Evolutionary conservation across 2,888 invertebrate species (phyloP), one percentile per base, ranked within the genome.

Genomic region (Coleophora deauratella): DNA sequence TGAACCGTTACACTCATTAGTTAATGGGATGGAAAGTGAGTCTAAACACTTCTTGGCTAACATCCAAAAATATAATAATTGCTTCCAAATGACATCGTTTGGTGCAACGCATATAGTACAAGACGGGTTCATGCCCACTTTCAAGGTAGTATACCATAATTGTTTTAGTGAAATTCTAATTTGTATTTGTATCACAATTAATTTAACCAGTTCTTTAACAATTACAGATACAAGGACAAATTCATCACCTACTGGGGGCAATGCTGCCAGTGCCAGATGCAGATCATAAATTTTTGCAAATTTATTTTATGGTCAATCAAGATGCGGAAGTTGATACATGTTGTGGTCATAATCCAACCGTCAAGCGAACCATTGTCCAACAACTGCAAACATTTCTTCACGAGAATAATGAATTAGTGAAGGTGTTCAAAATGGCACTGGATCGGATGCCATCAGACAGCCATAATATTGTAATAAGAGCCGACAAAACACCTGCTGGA

Each of bases 11-110:
- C 37, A 21, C 46, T 44, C 44, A 33, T 44, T 46, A 34, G 41
- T 49, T 44, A 40, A 10, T 35, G 49, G 49, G 33, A 37, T 37
- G 2, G 44, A 27, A 39, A 42, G 13, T 41, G 44, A 46, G 9
- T 49, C 46, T 35, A 47, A 32, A 35, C 54, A 56, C 38, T 58
- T 61, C 45, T 54, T 65, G 46, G 46, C 50, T 4, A 21, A 57
- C 42, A 59, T 59, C 30, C 55, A 58, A 35, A 43, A 60, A 54
- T 61, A 57, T 37, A 60, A 60, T n/a, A 52, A 49, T 32, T 59
- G 57, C 42, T 62, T 63, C 38, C 58, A 60, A 47, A 63, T 62
- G 55, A 62, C 61, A 8, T 61, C 57, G 38, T 62, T 61, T 59
- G 55, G 58, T 1, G 51, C 59, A 44, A 57, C 52, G 44, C 43